Base-by-base conservation (phyloP, 2,113 vertebrate species). In the Monarcha castaneiventris region DNA sequence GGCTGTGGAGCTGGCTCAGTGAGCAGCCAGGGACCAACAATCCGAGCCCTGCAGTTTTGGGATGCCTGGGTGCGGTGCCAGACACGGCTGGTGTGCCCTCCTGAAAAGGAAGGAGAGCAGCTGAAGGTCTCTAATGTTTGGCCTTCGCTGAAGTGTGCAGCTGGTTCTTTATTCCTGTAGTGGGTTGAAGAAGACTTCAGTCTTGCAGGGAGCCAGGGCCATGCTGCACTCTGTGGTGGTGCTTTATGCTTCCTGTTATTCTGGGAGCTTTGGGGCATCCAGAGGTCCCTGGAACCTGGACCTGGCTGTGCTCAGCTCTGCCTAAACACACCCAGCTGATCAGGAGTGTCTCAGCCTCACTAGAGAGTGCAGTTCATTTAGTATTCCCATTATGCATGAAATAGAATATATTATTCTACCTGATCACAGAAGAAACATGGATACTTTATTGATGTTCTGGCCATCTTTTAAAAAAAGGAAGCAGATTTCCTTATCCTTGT, bases 171-270 rank as follows among this genome's bases (percentile, higher is more conserved):
- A 37, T 44, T 32, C 41, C 61, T 69, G 33, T 11, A 41, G 5
- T 7, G 51, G 62, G 23, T 13, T 94, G 58, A 71, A 33, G 84
- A 32, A 19, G 58, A 19, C 17, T 8, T 9, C 2, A 10, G 63
- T 2, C 1, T 15, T 62, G 3, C 55, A 43, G 88, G 44, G 49
- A 41, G 6, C 13, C 32, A 4, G 35, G 61, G 2, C 48, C 6
- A 0, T 0, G 6, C 74, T 30, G 68, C 51, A 0, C 66, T 64
- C 9, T 2, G 0, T 20, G 3, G 8, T 14, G 48, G 23, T 52
- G 67, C 19, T 0, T 39, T 43, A 1, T 33, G 35, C 35, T 74
- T 17, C 18, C 14, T 1, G 0, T 67, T 21, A 0, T 35, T 56
- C 11, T 4, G 62, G 14, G 91, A 51, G 55, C 58, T 20, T 0